Evolutionary conservation across 2,888 invertebrate species (phyloP).

Genomic region (Amblyteles armatorius): DNA sequence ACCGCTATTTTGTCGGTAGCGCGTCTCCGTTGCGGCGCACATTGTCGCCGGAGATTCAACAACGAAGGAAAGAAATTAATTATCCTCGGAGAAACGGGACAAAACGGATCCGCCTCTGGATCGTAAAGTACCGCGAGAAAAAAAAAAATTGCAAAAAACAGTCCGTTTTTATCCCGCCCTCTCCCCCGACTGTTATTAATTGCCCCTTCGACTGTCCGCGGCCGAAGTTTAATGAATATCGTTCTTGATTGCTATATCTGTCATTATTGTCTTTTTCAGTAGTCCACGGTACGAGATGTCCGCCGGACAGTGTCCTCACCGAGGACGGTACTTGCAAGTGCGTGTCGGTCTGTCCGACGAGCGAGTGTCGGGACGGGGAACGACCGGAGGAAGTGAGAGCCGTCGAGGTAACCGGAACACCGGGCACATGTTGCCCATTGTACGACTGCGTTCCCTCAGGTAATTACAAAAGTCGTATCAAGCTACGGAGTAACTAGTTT

Average conservation of each 20-base stretch:
- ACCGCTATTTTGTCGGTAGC: not conserved
- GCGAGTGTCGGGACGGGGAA: slow-evolving; percentile 76
- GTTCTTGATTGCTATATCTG: too few species aligned
- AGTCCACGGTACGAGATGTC: slow-evolving; percentile 72
- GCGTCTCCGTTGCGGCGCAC: not conserved
- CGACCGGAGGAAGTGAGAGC: slow-evolving; percentile 78
- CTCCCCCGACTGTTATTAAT: too few species aligned
- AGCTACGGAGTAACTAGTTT: slow-evolving; percentile 53
- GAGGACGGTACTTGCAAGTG: slow-evolving; percentile 81
- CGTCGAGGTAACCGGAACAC: slow-evolving; percentile 74
- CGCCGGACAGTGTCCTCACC: slow-evolving; percentile 78
- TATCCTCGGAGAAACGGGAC: too few species aligned
- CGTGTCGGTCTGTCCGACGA: slow-evolving; percentile 77
- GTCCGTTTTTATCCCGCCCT: too few species aligned
- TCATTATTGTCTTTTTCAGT: slow-evolving; percentile 53
- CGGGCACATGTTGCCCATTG: slow-evolving; percentile 81
- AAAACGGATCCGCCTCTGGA: too few species aligned
- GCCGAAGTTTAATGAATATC: too few species aligned
- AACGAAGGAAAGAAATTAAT: not conserved
- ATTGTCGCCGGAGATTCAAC: not conserved
- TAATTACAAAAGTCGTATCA: slow-evolving; percentile 71
- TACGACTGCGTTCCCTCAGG: slow-evolving; percentile 81
- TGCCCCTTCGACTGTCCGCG: too few species aligned
- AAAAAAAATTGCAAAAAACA: too few species aligned
- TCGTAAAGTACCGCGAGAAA: too few species aligned